Evolutionary conservation across 2,797 vertebrate species (phyloP), one percentile per base, ranked within the genome.

Genomic region (Hyperoplus immaculatus): DNA sequence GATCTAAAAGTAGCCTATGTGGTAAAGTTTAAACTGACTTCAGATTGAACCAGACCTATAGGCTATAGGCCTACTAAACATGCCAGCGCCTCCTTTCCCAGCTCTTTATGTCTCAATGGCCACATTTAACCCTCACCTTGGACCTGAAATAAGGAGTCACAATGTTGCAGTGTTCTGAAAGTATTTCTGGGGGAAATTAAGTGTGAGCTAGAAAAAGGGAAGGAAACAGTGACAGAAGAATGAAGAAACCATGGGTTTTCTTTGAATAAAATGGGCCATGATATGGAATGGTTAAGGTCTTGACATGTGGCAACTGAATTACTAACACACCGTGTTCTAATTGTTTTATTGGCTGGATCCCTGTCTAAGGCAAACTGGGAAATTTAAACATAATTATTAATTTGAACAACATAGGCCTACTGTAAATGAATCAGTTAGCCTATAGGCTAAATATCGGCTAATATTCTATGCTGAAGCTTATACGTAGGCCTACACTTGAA

Each of bases 141-240:
- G 10, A 55, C 9, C 10, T 36, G 50, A 75, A 55, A 76, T 38
- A 46, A 71, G 18, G 64, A 18, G 51, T 63, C 56, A 10, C 39
- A 39, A 1, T 38, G 36, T 68, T 6, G 3, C 38, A 42, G 65
- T 62, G 73, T 46, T 56, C 54, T 75, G 66, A 63, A 78, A 65
- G 62, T 51, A 49, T 36, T 69, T 68, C 18, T 42, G 72, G 51
- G 29, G 64, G 36, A 76, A 78, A 79, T 5, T 58, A 12, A 59
- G 63, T n/a, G 1, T 49, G 6, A 43, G 78, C 18, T 41, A 49
- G 59, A 84, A 86, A 29, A 85, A 58, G 65, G 70, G 80, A 89
- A 89, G 80, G 79, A 85, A 83, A 71, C 53, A 21, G 16, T 82
- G 47, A 87, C 55, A 62, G 66, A 10, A 56, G 59, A 81, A 74